Base-by-base conservation (phyloP, 2,888 invertebrate species). In the Mechanitis messenoides region DNA sequence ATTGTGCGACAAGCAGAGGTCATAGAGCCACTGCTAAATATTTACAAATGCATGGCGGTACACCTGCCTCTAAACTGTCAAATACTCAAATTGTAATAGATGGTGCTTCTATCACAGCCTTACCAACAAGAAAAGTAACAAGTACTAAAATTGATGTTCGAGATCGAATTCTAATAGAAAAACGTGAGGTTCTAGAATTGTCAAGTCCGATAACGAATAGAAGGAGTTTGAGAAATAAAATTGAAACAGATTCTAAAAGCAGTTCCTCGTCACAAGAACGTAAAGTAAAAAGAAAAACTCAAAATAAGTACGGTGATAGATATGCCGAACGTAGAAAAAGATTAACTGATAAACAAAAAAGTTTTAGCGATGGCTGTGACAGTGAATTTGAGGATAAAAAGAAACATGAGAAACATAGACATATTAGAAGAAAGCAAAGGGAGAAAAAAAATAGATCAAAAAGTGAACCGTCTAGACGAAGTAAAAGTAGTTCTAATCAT, bases 1-100 rank as follows among this genome's bases (percentile, higher is more conserved):
- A 98, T 80, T 96, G 97, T 68, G 97, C 98, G 0, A 91, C 97
- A 4, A 94, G 94, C 73, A 93, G 95, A 64, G 97, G 96, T 0
- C 95, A 96, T 79, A 92, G 96, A 60, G 96, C 97, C 2, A 96
- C 97, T 58, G 98, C 98, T 38, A 98, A 98, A 83, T 96, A 96
- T 80, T 91, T 98, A 55, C 97, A 97, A 82, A 93, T 97, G 76
- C 95, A 97, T 74, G 97, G 97, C 4, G 97, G 97, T 1, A 91
- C 95, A 46, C 96, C 97, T 0, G 95, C 96, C 3, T 92, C 91
- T 58, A 93, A 95, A 74, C 83, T 96, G 55, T 80, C 90, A 7
- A 86, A 88, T 69, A 88, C 88, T 46, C 80, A 90, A 71, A 85
- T 90, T 66, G 69, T 90, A 42, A 84, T 91, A 53, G 89, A 91